Conservation (phyloP, 1,140 invertebrate species). For the Trichomalopsis sarcophagae region DNA sequence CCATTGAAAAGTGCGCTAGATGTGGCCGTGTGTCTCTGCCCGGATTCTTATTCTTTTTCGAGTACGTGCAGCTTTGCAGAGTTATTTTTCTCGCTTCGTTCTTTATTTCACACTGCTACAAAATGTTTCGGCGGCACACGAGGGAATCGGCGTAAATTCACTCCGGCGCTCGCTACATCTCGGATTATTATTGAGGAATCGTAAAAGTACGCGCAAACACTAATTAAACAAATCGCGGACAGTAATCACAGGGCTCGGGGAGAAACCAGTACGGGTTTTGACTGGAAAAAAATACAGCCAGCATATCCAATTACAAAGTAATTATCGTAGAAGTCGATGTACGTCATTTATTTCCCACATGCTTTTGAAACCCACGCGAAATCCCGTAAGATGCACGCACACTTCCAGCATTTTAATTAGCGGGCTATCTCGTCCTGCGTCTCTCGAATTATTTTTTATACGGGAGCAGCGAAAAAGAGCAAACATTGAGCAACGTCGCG, state of each 20-base stretch:
- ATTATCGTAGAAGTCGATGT: constrained; percentile 4
- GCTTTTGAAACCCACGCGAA: background rate
- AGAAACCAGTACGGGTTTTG: background rate
- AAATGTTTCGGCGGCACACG: too few relatives aligned
- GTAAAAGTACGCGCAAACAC: background rate
- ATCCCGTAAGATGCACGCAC: background rate
- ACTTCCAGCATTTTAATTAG: background rate
- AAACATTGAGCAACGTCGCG: background rate
- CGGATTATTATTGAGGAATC: too few relatives aligned
- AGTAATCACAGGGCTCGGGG: background rate
- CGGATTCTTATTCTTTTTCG: background rate
- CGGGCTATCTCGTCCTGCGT: background rate
- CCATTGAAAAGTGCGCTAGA: constrained; percentile 61
- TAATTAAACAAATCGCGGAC: background rate
- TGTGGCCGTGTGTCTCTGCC: background rate
- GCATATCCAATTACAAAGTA: constrained; percentile 11
- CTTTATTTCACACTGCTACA: background rate
- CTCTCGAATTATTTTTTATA: constrained; percentile 2
- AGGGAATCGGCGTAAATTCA: too few relatives aligned
- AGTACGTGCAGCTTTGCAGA: background rate
- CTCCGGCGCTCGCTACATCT: too few relatives aligned
- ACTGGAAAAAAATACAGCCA: background rate
- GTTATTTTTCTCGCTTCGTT: background rate
- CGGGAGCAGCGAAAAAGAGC: background rate
- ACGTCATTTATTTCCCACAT: constrained; percentile 40